phyloP scores from a whole-genome alignment of 2,888 invertebrate genomes.

The Clusia tigrina region DNA sequence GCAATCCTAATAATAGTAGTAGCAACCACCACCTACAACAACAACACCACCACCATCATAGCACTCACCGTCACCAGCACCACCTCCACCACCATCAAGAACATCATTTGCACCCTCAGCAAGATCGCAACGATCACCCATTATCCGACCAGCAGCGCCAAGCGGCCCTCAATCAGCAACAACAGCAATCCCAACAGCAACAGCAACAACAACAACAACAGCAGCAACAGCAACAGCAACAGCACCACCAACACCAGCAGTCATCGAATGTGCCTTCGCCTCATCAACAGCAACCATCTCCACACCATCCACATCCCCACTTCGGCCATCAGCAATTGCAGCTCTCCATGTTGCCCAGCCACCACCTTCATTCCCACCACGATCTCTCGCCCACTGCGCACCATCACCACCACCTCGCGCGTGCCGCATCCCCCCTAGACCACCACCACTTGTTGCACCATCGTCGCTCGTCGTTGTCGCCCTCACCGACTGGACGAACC shows the following conservation, averaged over 20 bases:
- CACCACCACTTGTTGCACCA: slow-evolving; percentile 58
- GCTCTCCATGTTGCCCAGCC: slow-evolving; percentile 49
- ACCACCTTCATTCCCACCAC: slow-evolving; percentile 51
- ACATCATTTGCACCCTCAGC: slow-evolving; percentile 49
- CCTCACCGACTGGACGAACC: slow-evolving; percentile 46
- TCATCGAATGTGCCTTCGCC: slow-evolving; percentile 39
- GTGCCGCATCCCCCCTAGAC: slow-evolving; percentile 54
- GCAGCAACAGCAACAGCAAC: slow-evolving; percentile 39
- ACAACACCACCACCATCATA: slow-evolving; percentile 46
- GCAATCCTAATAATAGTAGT: slow-evolving; percentile 60
- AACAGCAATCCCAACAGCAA: slow-evolving; percentile 36
- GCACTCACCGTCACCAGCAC: slow-evolving; percentile 39
- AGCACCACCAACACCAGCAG: slow-evolving; percentile 36
- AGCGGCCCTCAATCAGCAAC: slow-evolving; percentile 43
- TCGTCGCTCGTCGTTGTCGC: slow-evolving; percentile 58
- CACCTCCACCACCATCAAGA: slow-evolving; percentile 48
- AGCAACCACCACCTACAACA: slow-evolving; percentile 54
- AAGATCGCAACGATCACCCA: slow-evolving; percentile 34
- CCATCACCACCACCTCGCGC: slow-evolving; percentile 50
- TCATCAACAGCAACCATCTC: slow-evolving; percentile 40
- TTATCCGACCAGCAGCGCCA: slow-evolving; percentile 32
- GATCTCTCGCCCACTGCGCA: slow-evolving; percentile 43
- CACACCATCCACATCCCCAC: slow-evolving; percentile 48
- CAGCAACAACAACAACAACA: slow-evolving; percentile 44
- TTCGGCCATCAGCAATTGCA: slow-evolving; percentile 53